Evolutionary conservation across 2,888 invertebrate genomes (phyloP).

Genomic region (Andricus curvator): DNA sequence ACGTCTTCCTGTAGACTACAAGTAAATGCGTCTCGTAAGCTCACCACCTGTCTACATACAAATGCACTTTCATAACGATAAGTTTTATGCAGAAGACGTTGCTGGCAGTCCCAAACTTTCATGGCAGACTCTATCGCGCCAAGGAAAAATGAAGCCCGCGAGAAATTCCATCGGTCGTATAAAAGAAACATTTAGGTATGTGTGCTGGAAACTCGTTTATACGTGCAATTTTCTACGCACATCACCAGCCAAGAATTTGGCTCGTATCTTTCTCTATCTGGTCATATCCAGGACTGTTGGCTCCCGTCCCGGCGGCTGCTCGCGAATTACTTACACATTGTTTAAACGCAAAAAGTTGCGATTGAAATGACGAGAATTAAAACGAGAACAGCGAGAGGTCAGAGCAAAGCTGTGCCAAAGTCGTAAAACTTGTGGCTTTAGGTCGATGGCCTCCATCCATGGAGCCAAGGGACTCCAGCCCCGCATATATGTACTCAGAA

Average conservation of each 20-base stretch:
- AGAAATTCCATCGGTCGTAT: slow-evolving; percentile 37
- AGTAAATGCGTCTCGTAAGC: slow-evolving; percentile 32
- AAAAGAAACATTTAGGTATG: slow-evolving; percentile 18
- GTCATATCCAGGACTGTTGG: slow-evolving; percentile 52
- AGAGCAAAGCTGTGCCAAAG: slow-evolving; percentile 64
- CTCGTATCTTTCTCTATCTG: slow-evolving; percentile 48
- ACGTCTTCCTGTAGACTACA: slow-evolving; percentile 31
- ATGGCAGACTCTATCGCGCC: slow-evolving; percentile 40
- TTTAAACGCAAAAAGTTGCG: slow-evolving; percentile 64
- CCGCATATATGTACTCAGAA: background rate
- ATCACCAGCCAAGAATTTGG: slow-evolving; percentile 43
- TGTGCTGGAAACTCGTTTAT: slow-evolving; percentile 3
- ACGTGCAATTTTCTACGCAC: slow-evolving; percentile 19
- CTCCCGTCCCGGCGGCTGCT: slow-evolving; percentile 51
- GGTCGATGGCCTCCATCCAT: slow-evolving; percentile 41
- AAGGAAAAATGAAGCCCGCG: slow-evolving; percentile 34
- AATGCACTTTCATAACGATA: slow-evolving; percentile 41
- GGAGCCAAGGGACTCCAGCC: slow-evolving; percentile 10
- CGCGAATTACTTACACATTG: slow-evolving; percentile 62
- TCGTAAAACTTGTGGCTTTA: slow-evolving; percentile 63
- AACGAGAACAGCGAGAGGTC: slow-evolving; percentile 57
- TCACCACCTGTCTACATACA: slow-evolving; percentile 34
- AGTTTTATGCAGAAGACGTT: slow-evolving; percentile 40
- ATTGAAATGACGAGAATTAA: slow-evolving; percentile 69
- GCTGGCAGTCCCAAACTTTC: slow-evolving; percentile 39